Conservation (phyloP, 2,113 vertebrate genomes). For the Myodes glareolus region DNA sequence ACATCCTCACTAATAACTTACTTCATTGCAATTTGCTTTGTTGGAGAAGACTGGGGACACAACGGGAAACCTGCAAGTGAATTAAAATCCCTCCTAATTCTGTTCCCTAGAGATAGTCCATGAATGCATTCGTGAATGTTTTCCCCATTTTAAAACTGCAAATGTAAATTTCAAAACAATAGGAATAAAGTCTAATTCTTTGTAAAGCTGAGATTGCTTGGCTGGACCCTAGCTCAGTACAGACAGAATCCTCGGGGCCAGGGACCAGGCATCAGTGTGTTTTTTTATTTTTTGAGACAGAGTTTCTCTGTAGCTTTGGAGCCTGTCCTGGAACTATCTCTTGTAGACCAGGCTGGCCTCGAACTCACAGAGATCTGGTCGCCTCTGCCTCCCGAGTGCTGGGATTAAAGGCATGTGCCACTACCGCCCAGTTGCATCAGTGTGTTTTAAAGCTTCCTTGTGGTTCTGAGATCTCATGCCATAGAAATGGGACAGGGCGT, state of each 20-base stretch:
- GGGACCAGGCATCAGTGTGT: no score
- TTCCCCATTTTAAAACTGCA: neutral
- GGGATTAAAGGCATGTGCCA: no score
- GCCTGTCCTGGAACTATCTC: no score
- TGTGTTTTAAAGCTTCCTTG: neutral
- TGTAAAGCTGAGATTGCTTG: neutral
- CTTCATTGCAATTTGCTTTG: neutral
- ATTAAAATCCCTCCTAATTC: constrained; percentile 28
- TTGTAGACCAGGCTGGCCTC: no score
- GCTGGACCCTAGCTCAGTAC: neutral
- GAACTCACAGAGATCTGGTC: no score
- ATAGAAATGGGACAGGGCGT: accelerated
- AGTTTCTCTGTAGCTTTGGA: no score
- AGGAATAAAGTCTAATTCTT: neutral
- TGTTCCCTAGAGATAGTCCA: neutral
- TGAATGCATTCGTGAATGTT: neutral
- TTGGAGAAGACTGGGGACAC: neutral
- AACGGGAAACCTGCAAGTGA: neutral
- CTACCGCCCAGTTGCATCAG: no score
- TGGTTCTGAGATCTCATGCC: neutral
- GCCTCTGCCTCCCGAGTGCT: no score
- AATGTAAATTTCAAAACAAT: neutral
- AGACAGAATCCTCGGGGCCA: neutral
- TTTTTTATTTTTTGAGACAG: neutral
- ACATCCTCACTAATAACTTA: neutral